phyloP scores from a whole-genome alignment of 2,797 vertebrate genomes.

The Argyrosomus regius region DNA sequence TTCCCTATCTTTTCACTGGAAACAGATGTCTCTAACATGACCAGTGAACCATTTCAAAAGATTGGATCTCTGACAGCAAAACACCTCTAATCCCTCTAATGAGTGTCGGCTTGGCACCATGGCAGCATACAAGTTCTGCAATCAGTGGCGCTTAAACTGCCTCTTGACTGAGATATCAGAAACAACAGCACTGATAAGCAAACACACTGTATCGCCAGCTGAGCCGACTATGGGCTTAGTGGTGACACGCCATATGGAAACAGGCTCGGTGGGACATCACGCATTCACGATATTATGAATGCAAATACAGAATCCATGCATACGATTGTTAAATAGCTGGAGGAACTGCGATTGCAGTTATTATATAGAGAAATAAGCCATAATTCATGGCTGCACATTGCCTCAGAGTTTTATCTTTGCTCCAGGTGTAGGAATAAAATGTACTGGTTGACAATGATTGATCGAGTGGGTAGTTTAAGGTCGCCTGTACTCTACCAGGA shows the following conservation, averaged over 20 bases:
- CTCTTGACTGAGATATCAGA: constrained; percentile 62
- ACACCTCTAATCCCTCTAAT: constrained; percentile 66
- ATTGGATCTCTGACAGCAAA: constrained; percentile 57
- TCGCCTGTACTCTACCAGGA: constrained; percentile 53
- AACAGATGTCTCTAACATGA: constrained; percentile 61
- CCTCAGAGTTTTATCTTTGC: constrained; percentile 23
- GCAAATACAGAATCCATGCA: constrained; percentile 37
- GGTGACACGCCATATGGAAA: constrained; percentile 38
- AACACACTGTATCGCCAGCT: constrained; percentile 52
- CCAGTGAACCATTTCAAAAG: constrained; percentile 54
- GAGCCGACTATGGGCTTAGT: constrained; percentile 38
- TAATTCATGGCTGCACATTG: constrained; percentile 10
- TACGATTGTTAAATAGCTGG: constrained; percentile 33
- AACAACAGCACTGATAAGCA: constrained; percentile 71
- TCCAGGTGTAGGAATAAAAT: constrained; percentile 3
- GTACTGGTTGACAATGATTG: constrained; percentile 39
- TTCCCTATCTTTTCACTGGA: constrained; percentile 50
- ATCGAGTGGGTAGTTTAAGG: constrained; percentile 34
- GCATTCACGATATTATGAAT: constrained; percentile 28
- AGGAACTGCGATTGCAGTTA: constrained; percentile 10
- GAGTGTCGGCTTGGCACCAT: constrained; percentile 61
- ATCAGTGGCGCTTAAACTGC: constrained; percentile 59
- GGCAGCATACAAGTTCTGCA: constrained; percentile 69
- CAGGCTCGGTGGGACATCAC: constrained; percentile 23
- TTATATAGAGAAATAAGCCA: constrained; percentile 31